Evolutionary conservation across 1,140 invertebrate species (phyloP).

Genomic region (Macrosteles quadrilineatus): DNA sequence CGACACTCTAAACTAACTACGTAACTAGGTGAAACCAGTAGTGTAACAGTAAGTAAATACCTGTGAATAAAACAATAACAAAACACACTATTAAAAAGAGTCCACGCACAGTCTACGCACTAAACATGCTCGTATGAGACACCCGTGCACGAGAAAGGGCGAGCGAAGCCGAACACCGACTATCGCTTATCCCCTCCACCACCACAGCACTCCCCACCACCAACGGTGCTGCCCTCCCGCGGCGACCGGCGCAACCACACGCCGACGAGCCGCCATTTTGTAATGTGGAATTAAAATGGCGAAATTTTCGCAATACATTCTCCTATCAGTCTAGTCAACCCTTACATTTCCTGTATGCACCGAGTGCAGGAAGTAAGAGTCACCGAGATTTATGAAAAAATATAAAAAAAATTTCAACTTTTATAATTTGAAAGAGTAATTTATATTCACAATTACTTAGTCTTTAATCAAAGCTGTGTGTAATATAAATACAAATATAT

Average conservation of each 20-base stretch:
- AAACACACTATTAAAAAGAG: constrained; percentile 18
- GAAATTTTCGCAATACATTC: constrained; percentile 9
- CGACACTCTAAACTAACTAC: constrained; percentile 2
- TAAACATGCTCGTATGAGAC: constrained; percentile 11
- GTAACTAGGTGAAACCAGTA: background rate
- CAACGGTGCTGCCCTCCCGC: constrained; percentile 5
- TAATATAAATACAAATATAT: too few species aligned
- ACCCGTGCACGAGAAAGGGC: constrained; percentile 1
- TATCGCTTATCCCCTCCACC: constrained; percentile 10
- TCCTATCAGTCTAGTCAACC: too few species aligned
- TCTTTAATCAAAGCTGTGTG: too few species aligned
- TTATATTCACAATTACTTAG: too few species aligned
- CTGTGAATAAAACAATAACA: constrained; percentile 20
- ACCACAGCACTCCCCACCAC: background rate
- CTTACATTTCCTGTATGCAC: background rate
- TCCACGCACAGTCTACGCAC: background rate
- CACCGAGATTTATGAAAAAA: background rate
- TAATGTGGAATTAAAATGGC: constrained; percentile 24
- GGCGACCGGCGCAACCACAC: background rate
- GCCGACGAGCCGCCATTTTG: constrained; percentile 10
- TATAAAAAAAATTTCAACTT: background rate
- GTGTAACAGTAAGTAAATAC: constrained; percentile 2
- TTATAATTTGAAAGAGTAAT: background rate
- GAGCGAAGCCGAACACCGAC: background rate
- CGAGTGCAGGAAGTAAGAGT: background rate